Conservation (phyloP, 37 sponge, comb jelly and placozoan genomes). For the Ianthella basta region DNA sequence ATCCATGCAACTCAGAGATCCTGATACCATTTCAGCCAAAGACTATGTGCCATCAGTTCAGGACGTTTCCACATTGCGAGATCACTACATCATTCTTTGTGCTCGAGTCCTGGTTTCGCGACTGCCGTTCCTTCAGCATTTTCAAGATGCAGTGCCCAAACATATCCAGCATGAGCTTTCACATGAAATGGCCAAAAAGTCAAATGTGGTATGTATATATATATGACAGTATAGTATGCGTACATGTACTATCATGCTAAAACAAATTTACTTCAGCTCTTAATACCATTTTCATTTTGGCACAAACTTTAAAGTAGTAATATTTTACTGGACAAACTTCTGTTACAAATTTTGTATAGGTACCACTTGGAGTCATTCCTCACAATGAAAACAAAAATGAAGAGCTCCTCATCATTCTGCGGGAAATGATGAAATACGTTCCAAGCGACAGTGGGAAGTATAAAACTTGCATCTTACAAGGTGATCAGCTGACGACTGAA, state of each 20-base stretch:
- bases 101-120: not conserved
- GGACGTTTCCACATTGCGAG: not conserved
- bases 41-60: not conserved
- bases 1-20: not conserved
- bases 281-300: no score
- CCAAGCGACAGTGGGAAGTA: not conserved
- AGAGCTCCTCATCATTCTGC: constrained; percentile 4
- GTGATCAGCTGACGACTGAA: constrained; percentile 28
- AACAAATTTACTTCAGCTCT: no score
- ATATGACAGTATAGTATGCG: no score
- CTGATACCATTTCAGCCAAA: not conserved
- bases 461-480: not conserved
- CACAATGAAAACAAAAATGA: constrained; percentile 46
- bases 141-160: not conserved
- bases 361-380: constrained; percentile 23
- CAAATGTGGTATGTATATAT: constrained; percentile 20
- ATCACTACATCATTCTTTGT: constrained; percentile 4
- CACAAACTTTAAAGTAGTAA: no score
- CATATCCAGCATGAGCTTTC: constrained; percentile 24
- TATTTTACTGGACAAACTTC: no score
- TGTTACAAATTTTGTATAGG: not conserved
- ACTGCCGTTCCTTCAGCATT: not conserved
- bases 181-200: constrained; percentile 25
- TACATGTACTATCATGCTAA: no score
- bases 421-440: not conserved